These are phyloP conservation scores for Apodemus agrarius DNA, from an alignment of 2,797 vertebrate genomes.

Conservation along the genomic window DNA sequence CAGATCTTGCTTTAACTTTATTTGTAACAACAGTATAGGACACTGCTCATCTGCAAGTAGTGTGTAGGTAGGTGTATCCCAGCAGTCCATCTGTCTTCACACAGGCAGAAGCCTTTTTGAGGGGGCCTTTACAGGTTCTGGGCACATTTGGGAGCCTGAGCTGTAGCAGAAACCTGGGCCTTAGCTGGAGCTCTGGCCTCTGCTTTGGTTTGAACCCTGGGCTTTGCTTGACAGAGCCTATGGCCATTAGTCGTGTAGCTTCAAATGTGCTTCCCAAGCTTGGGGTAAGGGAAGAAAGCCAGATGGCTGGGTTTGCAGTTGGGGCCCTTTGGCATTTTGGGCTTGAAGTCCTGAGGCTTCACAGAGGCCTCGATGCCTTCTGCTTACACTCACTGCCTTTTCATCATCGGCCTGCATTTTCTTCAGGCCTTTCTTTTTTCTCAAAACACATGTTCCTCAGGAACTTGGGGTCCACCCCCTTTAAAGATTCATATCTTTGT, in stretches of 20 bases:
- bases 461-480: no score
- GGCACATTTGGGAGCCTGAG: background rate
- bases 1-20: background rate
- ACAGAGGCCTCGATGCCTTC: no score
- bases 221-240: background rate
- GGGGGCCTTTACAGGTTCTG: background rate
- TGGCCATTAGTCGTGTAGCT: background rate
- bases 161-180: background rate
- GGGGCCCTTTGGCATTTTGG: background rate
- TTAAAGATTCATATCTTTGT: background rate
- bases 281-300: background rate
- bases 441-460: no score
- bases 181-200: background rate
- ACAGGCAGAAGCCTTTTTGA: background rate
- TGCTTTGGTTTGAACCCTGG: background rate
- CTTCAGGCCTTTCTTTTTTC: background rate
- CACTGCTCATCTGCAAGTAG: background rate
- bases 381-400: background rate
- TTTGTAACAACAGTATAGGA: background rate
- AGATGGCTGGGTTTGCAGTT: background rate
- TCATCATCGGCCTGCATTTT: rapidly evolving
- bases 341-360: background rate
- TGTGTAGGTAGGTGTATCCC: background rate
- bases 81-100: background rate
- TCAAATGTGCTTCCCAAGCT: background rate